Conservation (phyloP, 2,888 invertebrate species). For the Tipula helvola region DNA sequence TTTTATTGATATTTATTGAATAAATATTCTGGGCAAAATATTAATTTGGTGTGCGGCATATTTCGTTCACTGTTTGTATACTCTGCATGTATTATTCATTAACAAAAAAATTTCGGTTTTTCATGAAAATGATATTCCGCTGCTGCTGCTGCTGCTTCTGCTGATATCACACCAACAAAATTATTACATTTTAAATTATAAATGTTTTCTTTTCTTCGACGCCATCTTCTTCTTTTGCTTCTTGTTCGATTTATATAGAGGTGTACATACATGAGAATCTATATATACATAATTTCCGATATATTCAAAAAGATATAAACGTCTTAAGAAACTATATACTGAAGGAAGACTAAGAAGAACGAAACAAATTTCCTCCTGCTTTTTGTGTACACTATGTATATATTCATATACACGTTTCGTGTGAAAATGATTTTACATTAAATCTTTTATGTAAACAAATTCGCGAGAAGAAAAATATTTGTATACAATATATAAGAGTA, state of each 20-base stretch:
- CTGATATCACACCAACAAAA: background rate
- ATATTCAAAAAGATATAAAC: background rate
- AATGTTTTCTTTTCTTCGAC: background rate
- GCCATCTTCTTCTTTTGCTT: background rate
- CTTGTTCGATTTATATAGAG: background rate
- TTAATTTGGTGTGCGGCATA: background rate
- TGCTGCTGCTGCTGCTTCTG: background rate
- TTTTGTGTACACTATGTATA: background rate
- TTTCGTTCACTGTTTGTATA: background rate
- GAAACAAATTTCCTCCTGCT: background rate
- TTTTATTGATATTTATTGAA: background rate
- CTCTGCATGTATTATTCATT: background rate
- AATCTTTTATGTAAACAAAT: conserved; percentile 4
- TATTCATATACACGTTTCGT: background rate
- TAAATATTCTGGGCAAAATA: background rate
- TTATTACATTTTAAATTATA: background rate
- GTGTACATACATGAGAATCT: background rate
- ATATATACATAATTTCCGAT: background rate
- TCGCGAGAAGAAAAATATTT: background rate
- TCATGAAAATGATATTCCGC: background rate
- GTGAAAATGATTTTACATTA: background rate
- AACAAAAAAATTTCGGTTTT: background rate
- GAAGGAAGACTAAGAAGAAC: background rate
- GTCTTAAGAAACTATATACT: background rate
- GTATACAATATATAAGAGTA: background rate